These are phyloP conservation scores for Aurelia coerulea DNA, from an alignment of 30 jellyfish, hydroid and myxozoan genomes.

Conservation along the genomic window DNA sequence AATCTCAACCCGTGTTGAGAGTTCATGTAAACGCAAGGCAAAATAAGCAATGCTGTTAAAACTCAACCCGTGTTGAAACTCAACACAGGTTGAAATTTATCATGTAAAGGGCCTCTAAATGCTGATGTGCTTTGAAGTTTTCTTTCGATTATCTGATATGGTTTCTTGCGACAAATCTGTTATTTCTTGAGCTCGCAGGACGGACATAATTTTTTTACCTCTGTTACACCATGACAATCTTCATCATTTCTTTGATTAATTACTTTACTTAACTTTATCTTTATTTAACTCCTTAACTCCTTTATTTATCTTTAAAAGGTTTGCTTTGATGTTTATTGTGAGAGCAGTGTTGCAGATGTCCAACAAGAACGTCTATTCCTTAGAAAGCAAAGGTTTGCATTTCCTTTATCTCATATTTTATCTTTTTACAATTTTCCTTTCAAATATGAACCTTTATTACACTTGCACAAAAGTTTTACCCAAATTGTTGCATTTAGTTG, in stretches of 20 bases:
- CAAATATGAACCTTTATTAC: background rate
- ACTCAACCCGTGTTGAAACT: no score
- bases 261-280: background rate
- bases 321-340: slow-evolving; percentile 75
- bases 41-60: no score
- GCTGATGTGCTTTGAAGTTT: no score
- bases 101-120: no score
- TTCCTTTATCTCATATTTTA: background rate
- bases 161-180: no score
- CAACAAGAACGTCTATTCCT: slow-evolving; percentile 47
- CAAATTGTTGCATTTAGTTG: background rate
- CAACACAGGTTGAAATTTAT: no score
- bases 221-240: background rate
- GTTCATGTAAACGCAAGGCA: no score
- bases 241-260: background rate
- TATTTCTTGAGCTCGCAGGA: no score
- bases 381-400: slow-evolving; percentile 42
- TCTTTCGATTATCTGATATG: no score
- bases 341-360: slow-evolving; percentile 39
- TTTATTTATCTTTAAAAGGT: slow-evolving; percentile 17
- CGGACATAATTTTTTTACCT: background rate
- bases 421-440: background rate
- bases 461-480: background rate
- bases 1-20: no score
- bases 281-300: no score